These are phyloP conservation scores for Branchinecta lynchi DNA, from an alignment of 1,140 invertebrate genomes.

Conservation along the genomic window DNA sequence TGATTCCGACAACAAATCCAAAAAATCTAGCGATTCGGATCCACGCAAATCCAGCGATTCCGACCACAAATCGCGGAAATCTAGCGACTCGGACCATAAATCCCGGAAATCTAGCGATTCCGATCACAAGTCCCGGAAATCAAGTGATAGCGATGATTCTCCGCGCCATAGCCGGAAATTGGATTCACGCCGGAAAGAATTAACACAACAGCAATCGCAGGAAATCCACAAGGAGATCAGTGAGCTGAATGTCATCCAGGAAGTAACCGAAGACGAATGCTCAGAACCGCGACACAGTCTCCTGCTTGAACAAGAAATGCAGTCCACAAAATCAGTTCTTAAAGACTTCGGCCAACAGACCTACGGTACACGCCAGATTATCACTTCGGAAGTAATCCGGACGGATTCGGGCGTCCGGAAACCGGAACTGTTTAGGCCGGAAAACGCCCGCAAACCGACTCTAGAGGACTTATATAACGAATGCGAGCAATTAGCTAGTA, in stretches of 20 bases:
- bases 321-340: neutral
- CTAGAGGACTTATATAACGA: slow-evolving; percentile 21
- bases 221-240: neutral
- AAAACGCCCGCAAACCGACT: slow-evolving; percentile 17
- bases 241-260: neutral
- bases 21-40: slow-evolving; percentile 17
- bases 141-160: neutral
- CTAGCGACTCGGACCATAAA: neutral
- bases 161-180: neutral
- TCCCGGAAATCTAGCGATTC: neutral
- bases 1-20: slow-evolving; percentile 33
- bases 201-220: neutral
- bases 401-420: neutral
- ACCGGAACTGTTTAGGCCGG: slow-evolving; percentile 17
- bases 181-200: neutral
- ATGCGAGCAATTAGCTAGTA: slow-evolving; percentile 21
- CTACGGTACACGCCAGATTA: neutral
- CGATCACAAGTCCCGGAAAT: neutral
- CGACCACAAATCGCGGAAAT: slow-evolving; percentile 32
- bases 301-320: neutral
- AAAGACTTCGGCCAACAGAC: neutral
- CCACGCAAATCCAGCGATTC: slow-evolving; percentile 25
- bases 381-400: neutral
- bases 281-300: neutral
- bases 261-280: neutral